These are phyloP conservation scores for Amphipoea lucens DNA, from an alignment of 2,888 invertebrate genomes.

Conservation along the genomic window DNA sequence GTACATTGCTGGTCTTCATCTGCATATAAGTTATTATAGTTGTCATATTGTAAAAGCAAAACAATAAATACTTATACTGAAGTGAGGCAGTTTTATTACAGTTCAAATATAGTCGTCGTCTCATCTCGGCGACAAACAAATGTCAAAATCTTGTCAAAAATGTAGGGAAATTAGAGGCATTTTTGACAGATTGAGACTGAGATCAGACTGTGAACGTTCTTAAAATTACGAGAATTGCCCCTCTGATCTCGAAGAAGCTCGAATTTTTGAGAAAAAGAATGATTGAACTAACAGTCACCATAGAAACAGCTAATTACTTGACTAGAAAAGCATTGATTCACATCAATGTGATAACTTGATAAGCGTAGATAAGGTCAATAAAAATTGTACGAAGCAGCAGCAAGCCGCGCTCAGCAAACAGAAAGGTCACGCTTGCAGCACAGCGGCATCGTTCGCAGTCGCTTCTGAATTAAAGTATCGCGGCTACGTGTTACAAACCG, in stretches of 20 bases:
- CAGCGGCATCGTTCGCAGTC: constrained; percentile 46
- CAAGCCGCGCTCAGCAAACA: constrained; percentile 24
- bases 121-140: no score
- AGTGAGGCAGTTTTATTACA: no score
- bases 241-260: neutral
- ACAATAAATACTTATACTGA: no score
- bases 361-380: neutral
- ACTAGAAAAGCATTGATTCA: neutral
- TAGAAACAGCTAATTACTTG: neutral
- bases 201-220: no score
- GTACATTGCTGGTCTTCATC: no score
- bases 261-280: neutral
- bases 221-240: no score
- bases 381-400: constrained; percentile 3
- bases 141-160: no score
- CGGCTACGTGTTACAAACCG: constrained; percentile 59
- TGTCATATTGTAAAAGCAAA: no score
- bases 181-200: no score
- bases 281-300: neutral
- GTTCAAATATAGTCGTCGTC: no score
- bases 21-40: no score
- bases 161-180: no score
- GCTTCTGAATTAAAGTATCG: constrained; percentile 60
- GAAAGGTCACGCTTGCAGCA: constrained; percentile 61
- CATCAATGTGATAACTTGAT: neutral